Percentiles rank a stretch among this genome's conserved stretches.
Conservation (phyloP, 2,113 vertebrate species). For the Microcebus lehilahytsara region DNA sequence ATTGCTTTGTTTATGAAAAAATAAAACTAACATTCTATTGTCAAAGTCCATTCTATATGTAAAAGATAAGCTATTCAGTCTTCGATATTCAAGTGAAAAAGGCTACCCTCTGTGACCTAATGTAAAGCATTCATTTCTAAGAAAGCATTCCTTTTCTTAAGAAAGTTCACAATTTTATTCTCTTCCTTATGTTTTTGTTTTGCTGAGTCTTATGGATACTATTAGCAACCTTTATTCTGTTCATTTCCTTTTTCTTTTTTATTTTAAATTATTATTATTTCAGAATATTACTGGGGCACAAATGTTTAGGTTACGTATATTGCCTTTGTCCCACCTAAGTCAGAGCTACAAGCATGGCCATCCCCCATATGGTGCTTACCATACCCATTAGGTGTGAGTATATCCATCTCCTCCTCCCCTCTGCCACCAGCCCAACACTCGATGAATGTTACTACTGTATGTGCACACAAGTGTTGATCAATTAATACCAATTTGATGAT, state of each 20-base stretch:
- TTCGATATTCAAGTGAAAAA: not conserved
- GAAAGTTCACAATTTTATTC: slow-evolving; percentile 18
- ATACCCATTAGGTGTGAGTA: too few species aligned
- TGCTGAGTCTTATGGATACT: slow-evolving; percentile 16
- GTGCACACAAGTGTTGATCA: too few species aligned
- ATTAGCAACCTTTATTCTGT: not conserved
- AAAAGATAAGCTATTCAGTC: not conserved
- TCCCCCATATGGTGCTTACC: too few species aligned
- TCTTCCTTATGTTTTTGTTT: slow-evolving; percentile 7
- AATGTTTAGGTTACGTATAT: too few species aligned
- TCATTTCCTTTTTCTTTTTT: not conserved
- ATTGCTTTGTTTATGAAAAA: not conserved
- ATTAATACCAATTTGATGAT: too few species aligned
- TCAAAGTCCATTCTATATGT: not conserved
- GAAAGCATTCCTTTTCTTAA: not conserved
- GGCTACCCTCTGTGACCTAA: not conserved
- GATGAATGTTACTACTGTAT: too few species aligned
- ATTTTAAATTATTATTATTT: too few species aligned
- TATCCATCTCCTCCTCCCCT: too few species aligned
- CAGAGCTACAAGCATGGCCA: too few species aligned
- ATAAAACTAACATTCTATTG: not conserved
- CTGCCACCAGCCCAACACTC: too few species aligned
- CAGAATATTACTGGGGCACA: too few species aligned
- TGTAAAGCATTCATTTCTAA: not conserved
- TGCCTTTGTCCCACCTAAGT: too few species aligned